These are phyloP conservation scores for Drosophila baimaii DNA, from an alignment of 1,140 invertebrate species.

Conservation along the genomic window DNA sequence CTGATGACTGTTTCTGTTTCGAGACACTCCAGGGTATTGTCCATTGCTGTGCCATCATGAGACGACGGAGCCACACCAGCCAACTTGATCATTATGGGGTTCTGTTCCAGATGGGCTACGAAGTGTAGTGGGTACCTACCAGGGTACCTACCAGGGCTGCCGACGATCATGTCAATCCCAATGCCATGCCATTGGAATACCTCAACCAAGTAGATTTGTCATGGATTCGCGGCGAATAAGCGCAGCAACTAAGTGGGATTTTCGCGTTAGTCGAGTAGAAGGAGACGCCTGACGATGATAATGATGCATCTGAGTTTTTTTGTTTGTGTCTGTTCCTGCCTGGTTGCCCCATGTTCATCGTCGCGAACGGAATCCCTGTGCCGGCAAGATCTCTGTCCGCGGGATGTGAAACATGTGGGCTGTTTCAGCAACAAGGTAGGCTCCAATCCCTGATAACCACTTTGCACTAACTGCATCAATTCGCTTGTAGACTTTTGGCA, in stretches of 20 bases:
- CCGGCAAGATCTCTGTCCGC: conserved; percentile 23
- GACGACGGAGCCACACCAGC: too few species aligned
- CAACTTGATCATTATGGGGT: too few species aligned
- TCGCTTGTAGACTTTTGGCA: background rate
- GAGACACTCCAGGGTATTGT: too few species aligned
- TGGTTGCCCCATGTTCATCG: too few species aligned
- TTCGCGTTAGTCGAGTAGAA: background rate
- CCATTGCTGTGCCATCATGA: too few species aligned
- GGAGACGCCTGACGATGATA: too few species aligned
- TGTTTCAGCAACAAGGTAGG: conserved; percentile 23
- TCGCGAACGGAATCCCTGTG: too few species aligned
- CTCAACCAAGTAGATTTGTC: conserved; percentile 11
- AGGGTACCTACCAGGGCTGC: too few species aligned
- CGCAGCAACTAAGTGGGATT: background rate
- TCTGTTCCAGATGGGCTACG: too few species aligned
- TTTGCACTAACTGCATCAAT: background rate
- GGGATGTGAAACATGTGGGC: conserved; percentile 16
- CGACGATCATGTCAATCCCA: conserved; percentile 25
- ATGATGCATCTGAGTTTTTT: background rate
- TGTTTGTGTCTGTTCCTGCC: background rate
- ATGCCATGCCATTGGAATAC: conserved; percentile 19
- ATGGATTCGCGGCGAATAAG: background rate
- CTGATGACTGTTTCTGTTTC: too few species aligned
- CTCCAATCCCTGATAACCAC: too few species aligned
- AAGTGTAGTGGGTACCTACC: too few species aligned